phyloP scores from a whole-genome alignment of 2,113 vertebrate genomes.

The Rafetus swinhoei region DNA sequence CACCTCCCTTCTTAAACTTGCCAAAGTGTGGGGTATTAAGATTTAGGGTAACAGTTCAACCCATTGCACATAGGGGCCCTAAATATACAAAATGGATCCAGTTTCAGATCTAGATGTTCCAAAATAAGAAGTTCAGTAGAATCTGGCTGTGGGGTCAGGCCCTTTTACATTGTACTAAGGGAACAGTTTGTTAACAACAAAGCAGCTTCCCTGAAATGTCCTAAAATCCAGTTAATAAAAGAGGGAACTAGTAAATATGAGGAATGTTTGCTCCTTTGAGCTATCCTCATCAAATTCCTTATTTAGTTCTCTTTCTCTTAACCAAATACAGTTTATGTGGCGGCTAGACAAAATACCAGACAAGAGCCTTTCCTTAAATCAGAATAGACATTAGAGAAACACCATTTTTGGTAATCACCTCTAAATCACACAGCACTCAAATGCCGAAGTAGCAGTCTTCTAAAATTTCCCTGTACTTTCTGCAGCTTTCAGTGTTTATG shows the following conservation, averaged over 20 bases:
- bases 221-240: conserved; percentile 1
- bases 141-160: not conserved
- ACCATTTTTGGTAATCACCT: fast-evolving
- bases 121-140: not conserved
- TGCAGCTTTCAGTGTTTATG: not conserved
- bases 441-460: not conserved
- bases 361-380: not conserved
- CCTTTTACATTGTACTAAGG: not conserved
- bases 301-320: not conserved
- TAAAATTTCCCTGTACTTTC: not conserved
- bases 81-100: not conserved
- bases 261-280: not conserved
- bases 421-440: not conserved
- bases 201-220: not conserved
- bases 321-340: not conserved
- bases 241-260: not conserved
- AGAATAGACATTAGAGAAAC: not conserved
- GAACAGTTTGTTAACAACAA: not conserved
- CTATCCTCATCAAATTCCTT: conserved; percentile 18
- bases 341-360: not conserved
- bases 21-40: not conserved
- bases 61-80: fast-evolving
- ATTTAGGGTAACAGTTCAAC: not conserved
- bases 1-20: not conserved
- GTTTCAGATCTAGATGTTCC: not conserved